phyloP scores from a whole-genome alignment of 2,888 invertebrate genomes.

The Drosophila kanekoi region DNA sequence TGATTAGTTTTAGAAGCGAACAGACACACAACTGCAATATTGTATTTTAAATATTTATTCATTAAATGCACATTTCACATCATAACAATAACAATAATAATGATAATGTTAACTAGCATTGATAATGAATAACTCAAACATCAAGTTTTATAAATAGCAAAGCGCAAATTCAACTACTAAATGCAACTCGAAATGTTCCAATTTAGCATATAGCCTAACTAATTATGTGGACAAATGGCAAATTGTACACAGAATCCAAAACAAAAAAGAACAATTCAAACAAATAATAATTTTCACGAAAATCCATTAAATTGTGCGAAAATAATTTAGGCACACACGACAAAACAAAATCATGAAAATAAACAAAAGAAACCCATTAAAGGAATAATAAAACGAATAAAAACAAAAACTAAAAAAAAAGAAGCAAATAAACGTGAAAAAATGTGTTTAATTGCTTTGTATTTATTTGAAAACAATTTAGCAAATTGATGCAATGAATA shows the following conservation, averaged over 20 bases:
- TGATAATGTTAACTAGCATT: slow-evolving; percentile 67
- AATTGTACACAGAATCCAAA: slow-evolving; percentile 43
- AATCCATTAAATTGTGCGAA: slow-evolving; percentile 65
- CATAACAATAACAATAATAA: slow-evolving; percentile 45
- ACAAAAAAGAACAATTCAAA: slow-evolving; percentile 37
- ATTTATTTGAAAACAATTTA: slow-evolving; percentile 37
- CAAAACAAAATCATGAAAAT: slow-evolving; percentile 14
- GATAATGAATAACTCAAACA: slow-evolving; percentile 64
- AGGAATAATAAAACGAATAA: slow-evolving; percentile 33
- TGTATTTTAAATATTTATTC: slow-evolving; percentile 80
- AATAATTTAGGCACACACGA: slow-evolving; percentile 63
- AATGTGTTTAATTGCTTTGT: slow-evolving; percentile 26
- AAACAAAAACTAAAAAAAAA: too few species aligned
- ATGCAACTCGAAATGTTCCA: slow-evolving; percentile 78
- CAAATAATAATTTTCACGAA: slow-evolving; percentile 37
- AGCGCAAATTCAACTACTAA: slow-evolving; percentile 63
- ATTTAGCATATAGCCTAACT: slow-evolving; percentile 75
- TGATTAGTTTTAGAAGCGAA: slow-evolving; percentile 53
- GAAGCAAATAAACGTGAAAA: slow-evolving; percentile 32
- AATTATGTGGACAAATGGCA: slow-evolving; percentile 62
- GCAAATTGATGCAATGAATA: slow-evolving; percentile 46
- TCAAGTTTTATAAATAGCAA: slow-evolving; percentile 42
- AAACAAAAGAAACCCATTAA: slow-evolving; percentile 21
- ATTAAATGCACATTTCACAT: slow-evolving; percentile 62
- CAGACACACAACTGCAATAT: slow-evolving; percentile 73